Evolutionary conservation across 2,113 vertebrate genomes (phyloP).

Genomic region (Oxyura jamaicensis): DNA sequence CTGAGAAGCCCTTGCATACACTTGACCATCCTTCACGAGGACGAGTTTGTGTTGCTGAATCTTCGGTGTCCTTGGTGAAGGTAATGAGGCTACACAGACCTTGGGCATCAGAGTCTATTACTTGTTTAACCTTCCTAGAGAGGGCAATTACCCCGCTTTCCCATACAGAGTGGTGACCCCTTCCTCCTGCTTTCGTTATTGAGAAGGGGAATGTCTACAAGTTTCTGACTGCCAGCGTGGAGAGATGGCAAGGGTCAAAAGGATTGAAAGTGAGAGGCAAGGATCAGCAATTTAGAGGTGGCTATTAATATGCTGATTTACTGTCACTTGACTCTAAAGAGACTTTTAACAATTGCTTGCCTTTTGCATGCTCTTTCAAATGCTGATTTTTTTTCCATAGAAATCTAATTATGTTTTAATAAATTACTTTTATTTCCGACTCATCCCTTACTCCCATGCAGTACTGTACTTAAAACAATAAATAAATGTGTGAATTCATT

Average conservation of each 20-base stretch:
- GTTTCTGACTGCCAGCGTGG: neutral
- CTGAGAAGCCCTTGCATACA: neutral
- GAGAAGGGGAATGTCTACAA: neutral
- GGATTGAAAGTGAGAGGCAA: conserved; percentile 11
- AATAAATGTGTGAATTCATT: neutral
- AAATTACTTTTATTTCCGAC: neutral
- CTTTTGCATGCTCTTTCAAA: conserved; percentile 40
- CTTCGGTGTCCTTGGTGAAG: conserved; percentile 34
- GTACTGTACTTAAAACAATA: neutral
- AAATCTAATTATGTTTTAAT: conserved; percentile 42
- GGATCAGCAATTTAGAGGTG: conserved; percentile 28
- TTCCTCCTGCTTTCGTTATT: neutral
- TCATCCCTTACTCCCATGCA: neutral
- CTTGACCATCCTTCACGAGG: fast-evolving
- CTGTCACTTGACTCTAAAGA: conserved; percentile 45
- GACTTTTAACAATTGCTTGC: conserved; percentile 23
- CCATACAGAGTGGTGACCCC: neutral
- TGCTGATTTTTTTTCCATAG: conserved; percentile 21
- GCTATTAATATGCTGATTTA: conserved; percentile 63
- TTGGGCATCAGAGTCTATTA: neutral
- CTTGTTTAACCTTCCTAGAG: conserved; percentile 24
- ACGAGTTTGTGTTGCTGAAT: neutral
- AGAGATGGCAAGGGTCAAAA: conserved; percentile 4
- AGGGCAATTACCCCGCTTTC: neutral
- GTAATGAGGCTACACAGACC: neutral